Base-by-base conservation (phyloP, 2,797 vertebrate genomes). In the Eospalax fontanierii region DNA sequence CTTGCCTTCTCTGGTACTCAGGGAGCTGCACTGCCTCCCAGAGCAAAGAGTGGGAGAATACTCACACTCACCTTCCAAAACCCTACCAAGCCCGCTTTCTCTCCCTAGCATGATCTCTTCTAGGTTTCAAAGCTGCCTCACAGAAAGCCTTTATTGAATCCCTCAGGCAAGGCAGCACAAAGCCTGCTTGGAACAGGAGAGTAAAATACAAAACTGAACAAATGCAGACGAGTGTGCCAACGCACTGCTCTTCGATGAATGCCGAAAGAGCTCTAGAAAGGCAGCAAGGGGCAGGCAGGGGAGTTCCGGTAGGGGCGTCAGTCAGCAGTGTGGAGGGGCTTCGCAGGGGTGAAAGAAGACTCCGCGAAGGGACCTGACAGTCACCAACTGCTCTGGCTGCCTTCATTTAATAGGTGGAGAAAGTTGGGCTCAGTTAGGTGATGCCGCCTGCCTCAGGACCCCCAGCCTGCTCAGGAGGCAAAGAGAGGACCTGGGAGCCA, bases 291-390 rank as follows among this genome's bases (percentile, higher is more conserved):
- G 33, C 0, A 38, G 35, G 33, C 26, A 35, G 86, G 65, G 16
- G 57, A 43, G 35, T 12, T 7, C 50, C 16, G 26, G 3, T 59
- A 28, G 54, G 12, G 1, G n/a, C 54, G 79, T 28, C 33, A 2
- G 4, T 12, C 33, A 40, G 21, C 1, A 2, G 0, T 0, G 0
- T 1, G 4, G 19, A 87, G 73, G 21, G 38, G 30, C 50, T 16
- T n/a, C 12, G 21, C 24, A 50, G 57, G 15, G 33, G 66, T 19
- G 6, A 54, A 16, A n/a, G n/a, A 65, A 57, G 40, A 80, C 35
- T 8, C 82, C 63, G 33, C 8, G n/a, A 81, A 8, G 46, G 4
- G 14, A 7, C 38, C 9, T 2, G 4, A 1, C 4, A 21, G 38
- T 61, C 26, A 46, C 1, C 2, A 35, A 38, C 40, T 21, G 73